These are phyloP conservation scores for Acleris sparsana DNA, from an alignment of 2,888 invertebrate genomes.

Conservation along the genomic window DNA sequence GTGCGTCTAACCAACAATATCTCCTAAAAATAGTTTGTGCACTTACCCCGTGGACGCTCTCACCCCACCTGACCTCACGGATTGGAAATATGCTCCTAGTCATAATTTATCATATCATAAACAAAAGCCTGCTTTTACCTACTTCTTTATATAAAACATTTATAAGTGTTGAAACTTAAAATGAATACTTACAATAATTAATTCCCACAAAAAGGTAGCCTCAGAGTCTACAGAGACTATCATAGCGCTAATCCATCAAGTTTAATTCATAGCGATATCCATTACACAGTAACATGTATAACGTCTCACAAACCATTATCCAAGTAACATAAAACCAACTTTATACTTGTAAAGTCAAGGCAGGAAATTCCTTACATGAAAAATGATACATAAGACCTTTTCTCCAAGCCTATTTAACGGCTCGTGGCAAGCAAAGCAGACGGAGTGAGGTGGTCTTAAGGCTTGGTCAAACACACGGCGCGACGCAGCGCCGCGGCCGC, in stretches of 20 bases:
- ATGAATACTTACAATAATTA: conserved; percentile 9
- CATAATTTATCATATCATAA: too few relatives aligned
- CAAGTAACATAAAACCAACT: neutral
- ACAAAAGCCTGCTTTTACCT: too few relatives aligned
- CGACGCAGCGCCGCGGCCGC: too few relatives aligned
- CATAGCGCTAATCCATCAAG: conserved; percentile 31
- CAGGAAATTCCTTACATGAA: neutral
- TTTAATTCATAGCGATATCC: conserved; percentile 27
- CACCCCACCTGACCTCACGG: too few relatives aligned
- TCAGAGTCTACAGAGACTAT: conserved; percentile 11
- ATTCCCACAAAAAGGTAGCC: conserved; percentile 31
- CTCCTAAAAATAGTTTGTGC: too few relatives aligned
- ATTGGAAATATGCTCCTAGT: too few relatives aligned
- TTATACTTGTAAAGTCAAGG: neutral
- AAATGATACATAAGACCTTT: neutral
- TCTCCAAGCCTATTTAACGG: neutral
- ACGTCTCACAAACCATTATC: neutral
- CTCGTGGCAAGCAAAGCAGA: conserved; percentile 32
- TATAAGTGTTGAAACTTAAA: neutral
- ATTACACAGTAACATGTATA: conserved; percentile 8
- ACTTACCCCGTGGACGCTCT: too few relatives aligned
- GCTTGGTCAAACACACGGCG: too few relatives aligned
- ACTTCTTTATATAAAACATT: neutral
- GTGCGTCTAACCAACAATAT: too few relatives aligned
- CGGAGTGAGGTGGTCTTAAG: conserved; percentile 42